These are phyloP conservation scores for Diachasmimorpha longicaudata DNA, from an alignment of 1,140 invertebrate species.

Conservation along the genomic window DNA sequence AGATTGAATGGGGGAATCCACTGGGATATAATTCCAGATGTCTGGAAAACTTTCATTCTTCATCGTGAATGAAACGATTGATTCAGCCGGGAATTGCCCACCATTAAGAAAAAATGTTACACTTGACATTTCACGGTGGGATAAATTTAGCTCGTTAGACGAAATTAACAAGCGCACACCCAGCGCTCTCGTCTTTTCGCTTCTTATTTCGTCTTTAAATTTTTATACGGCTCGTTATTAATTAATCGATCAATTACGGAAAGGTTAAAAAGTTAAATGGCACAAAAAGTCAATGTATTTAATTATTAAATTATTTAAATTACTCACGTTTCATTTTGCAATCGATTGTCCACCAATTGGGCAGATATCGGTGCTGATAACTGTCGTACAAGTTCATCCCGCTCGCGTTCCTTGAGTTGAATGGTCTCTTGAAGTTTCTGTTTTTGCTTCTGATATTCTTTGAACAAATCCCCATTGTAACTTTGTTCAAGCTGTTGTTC, in stretches of 20 bases:
- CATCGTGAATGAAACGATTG: not conserved
- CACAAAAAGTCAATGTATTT: no score
- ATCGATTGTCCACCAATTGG: slow-evolving; percentile 58
- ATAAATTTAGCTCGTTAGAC: slow-evolving; percentile 32
- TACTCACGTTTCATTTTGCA: slow-evolving; percentile 61
- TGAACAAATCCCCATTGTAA: slow-evolving; percentile 72
- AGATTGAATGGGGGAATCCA: not conserved
- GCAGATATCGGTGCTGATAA: slow-evolving; percentile 54
- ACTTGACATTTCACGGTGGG: slow-evolving; percentile 30
- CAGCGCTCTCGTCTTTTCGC: not conserved
- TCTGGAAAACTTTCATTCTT: no score
- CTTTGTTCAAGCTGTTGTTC: slow-evolving; percentile 64
- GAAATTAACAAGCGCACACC: slow-evolving; percentile 18
- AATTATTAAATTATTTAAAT: slow-evolving; percentile 29
- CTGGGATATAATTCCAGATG: no score
- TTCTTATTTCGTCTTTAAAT: not conserved
- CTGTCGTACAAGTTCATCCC: slow-evolving; percentile 65
- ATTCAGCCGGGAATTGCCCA: not conserved
- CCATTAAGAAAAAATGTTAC: slow-evolving; percentile 14
- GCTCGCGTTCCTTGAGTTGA: slow-evolving; percentile 67
- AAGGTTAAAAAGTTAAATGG: not conserved
- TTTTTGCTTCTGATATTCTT: slow-evolving; percentile 77
- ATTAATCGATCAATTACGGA: not conserved
- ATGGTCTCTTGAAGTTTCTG: slow-evolving; percentile 71
- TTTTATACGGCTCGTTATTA: not conserved